Evolutionary conservation across 2,113 vertebrate species (phyloP).

Genomic region (Tor tambroides): DNA sequence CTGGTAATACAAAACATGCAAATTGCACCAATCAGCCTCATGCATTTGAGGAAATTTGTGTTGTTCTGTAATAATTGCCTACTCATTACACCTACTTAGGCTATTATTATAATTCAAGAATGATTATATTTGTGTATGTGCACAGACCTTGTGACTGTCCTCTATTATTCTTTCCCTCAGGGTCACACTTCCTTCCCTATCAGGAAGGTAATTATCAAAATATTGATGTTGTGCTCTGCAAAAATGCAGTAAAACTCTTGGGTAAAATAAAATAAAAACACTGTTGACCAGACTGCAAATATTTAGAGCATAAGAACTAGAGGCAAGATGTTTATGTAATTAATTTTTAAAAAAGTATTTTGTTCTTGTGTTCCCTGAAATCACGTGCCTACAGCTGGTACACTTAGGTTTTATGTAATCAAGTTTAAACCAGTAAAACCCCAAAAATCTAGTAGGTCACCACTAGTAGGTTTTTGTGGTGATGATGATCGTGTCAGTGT

Average conservation of each 20-base stretch:
- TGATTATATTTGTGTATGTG: not conserved
- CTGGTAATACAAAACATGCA: not conserved
- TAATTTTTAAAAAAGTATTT: not conserved
- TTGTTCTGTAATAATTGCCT: not conserved
- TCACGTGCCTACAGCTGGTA: not conserved
- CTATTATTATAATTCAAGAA: not conserved
- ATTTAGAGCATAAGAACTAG: not conserved
- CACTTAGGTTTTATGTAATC: not conserved
- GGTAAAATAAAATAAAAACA: not conserved
- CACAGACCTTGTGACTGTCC: not conserved
- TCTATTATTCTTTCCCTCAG: not conserved
- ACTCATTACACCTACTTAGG: not conserved
- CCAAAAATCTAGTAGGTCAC: not conserved
- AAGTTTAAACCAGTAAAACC: not conserved
- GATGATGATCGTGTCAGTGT: not conserved
- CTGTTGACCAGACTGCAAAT: not conserved
- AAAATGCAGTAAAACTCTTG: not conserved
- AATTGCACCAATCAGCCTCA: not conserved
- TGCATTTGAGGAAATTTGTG: not conserved
- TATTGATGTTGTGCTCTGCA: not conserved
- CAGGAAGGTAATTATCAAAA: constrained; percentile 7
- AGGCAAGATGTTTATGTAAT: not conserved
- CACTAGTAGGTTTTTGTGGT: not conserved
- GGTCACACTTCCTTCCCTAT: constrained; percentile 6
- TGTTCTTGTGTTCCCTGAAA: not conserved